Evolutionary conservation across 2,113 vertebrate genomes (phyloP).

Genomic region (Zosterops pallidus): DNA sequence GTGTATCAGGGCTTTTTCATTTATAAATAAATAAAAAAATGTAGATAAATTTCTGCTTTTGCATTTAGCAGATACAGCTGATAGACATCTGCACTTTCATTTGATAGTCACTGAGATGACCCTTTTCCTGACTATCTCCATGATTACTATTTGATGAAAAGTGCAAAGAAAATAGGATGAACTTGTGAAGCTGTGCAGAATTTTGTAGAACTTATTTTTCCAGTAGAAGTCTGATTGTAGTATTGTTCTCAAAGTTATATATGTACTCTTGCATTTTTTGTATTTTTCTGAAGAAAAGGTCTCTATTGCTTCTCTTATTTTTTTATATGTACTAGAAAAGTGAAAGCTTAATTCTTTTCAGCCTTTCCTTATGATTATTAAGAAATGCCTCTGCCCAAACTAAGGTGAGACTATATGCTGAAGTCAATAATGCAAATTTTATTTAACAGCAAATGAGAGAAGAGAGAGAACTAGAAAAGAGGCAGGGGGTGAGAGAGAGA

Average conservation of each 20-base stretch:
- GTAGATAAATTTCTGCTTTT: not conserved
- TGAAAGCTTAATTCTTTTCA: not conserved
- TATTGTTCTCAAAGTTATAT: not conserved
- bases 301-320: rapidly evolving
- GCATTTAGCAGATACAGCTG: not conserved
- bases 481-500: rapidly evolving
- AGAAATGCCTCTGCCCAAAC: not conserved
- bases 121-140: not conserved
- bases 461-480: not conserved
- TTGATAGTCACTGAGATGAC: not conserved
- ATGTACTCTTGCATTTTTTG: not conserved
- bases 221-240: not conserved
- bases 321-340: not conserved
- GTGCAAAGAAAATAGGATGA: not conserved
- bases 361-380: not conserved
- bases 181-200: not conserved
- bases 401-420: not conserved
- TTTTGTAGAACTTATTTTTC: not conserved
- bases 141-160: not conserved
- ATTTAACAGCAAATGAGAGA: not conserved
- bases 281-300: not conserved
- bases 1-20: not conserved
- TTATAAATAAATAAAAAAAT: not conserved
- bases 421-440: not conserved
- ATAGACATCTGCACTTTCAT: not conserved